A percentile compares a stretch with the other conserved stretches of the same genome.
Conservation (phyloP, 2,797 vertebrate species). For the Pseudotriccus pelzelni region DNA sequence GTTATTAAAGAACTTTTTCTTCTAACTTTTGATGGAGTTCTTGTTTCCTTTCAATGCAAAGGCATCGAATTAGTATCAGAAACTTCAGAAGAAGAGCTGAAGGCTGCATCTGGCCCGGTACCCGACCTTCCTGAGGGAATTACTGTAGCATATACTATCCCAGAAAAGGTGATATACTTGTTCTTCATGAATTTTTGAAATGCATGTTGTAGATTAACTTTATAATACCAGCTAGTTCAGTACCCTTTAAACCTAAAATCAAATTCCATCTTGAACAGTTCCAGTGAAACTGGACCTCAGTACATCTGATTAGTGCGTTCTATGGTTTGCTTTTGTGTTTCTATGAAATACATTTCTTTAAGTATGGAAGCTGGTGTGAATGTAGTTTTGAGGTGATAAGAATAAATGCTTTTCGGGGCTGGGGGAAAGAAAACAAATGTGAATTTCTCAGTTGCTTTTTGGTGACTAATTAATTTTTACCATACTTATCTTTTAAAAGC, state of each 20-base stretch:
- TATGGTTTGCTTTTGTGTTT: neutral
- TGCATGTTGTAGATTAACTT: neutral
- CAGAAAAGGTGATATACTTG: constrained; percentile 80
- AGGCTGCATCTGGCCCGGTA: constrained; percentile 83
- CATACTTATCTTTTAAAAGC: neutral
- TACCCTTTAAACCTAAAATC: neutral
- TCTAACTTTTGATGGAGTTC: neutral
- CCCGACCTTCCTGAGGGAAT: constrained; percentile 93
- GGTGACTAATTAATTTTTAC: neutral
- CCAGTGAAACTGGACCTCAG: neutral
- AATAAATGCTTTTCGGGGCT: neutral
- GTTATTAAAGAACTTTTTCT: neutral
- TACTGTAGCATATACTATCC: constrained; percentile 93
- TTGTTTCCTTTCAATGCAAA: constrained; percentile 53
- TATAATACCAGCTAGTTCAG: neutral
- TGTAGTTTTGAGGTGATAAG: neutral
- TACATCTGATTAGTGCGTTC: neutral
- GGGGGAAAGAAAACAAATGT: neutral
- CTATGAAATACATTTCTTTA: neutral
- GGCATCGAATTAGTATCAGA: constrained; percentile 96
- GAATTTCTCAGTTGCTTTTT: neutral
- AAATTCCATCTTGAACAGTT: neutral
- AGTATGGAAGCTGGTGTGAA: neutral
- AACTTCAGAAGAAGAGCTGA: constrained; percentile 87
- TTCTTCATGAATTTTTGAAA: neutral